phyloP scores from a whole-genome alignment of 2,113 vertebrate genomes.

The Fulmarus glacialis region DNA sequence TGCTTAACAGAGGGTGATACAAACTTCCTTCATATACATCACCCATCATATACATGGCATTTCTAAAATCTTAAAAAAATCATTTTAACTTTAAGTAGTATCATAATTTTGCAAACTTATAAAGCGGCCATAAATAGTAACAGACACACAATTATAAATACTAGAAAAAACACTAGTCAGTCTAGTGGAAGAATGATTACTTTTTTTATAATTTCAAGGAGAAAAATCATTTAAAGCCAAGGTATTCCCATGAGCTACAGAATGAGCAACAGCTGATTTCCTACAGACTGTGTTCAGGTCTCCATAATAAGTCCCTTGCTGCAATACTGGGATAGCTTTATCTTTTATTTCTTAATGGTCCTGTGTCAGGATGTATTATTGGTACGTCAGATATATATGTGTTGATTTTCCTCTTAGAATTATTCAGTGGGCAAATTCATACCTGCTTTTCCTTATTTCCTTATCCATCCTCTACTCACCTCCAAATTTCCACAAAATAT shows the following conservation, averaged over 20 bases:
- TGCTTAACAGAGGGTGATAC: not conserved
- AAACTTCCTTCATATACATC: not conserved
- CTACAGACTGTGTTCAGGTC: not conserved
- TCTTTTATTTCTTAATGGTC: not conserved
- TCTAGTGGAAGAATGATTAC: not conserved
- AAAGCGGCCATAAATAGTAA: not conserved
- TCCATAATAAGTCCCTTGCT: not conserved
- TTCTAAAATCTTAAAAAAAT: not conserved
- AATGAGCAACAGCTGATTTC: not conserved
- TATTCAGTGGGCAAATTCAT: not conserved
- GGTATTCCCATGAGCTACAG: not conserved
- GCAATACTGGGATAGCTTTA: not conserved
- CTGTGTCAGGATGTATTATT: not conserved
- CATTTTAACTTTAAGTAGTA: not conserved
- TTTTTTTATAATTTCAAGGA: not conserved
- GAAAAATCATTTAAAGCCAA: not conserved
- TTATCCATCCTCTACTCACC: not conserved
- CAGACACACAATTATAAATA: not conserved
- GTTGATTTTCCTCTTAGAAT: not conserved
- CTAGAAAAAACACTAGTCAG: not conserved
- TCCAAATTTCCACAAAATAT: not conserved
- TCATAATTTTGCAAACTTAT: not conserved
- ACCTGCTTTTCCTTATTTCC: not conserved
- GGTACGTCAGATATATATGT: not conserved
- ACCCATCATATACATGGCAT: not conserved